phyloP scores from a whole-genome alignment of 2,113 vertebrate genomes.

The Boulengeromyrus knoepffleri region DNA sequence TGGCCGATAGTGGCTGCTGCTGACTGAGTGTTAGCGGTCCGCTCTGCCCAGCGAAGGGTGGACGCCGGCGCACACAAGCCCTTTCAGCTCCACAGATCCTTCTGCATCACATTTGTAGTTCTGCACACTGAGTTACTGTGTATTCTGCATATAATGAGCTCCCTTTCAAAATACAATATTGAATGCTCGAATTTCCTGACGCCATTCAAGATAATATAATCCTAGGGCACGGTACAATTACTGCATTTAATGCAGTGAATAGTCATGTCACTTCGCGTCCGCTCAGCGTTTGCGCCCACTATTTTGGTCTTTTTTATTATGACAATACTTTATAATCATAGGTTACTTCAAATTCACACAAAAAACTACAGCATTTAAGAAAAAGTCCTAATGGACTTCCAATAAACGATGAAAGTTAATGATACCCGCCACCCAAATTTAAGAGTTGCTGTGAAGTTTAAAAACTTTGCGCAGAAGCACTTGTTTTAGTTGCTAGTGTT shows the following conservation, averaged over 20 bases:
- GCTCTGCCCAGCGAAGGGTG: background rate
- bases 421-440: background rate
- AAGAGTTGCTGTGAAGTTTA: background rate
- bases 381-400: background rate
- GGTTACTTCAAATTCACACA: background rate
- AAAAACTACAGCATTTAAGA: background rate
- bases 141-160: constrained; percentile 1
- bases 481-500: background rate
- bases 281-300: background rate
- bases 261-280: background rate
- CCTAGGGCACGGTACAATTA: constrained; percentile 1
- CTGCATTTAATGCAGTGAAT: background rate
- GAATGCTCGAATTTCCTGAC: constrained; percentile 1
- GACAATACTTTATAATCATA: background rate
- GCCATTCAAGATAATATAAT: constrained; percentile 1
- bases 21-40: background rate
- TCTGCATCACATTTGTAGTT: background rate
- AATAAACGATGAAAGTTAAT: background rate
- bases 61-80: background rate
- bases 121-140: background rate
- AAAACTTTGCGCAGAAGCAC: background rate
- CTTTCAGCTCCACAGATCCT: background rate
- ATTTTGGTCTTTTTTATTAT: background rate
- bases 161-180: background rate
- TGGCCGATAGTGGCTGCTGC: background rate